Evolutionary conservation across 1,140 invertebrate species (phyloP).

Genomic region (Drosophila carrolli): DNA sequence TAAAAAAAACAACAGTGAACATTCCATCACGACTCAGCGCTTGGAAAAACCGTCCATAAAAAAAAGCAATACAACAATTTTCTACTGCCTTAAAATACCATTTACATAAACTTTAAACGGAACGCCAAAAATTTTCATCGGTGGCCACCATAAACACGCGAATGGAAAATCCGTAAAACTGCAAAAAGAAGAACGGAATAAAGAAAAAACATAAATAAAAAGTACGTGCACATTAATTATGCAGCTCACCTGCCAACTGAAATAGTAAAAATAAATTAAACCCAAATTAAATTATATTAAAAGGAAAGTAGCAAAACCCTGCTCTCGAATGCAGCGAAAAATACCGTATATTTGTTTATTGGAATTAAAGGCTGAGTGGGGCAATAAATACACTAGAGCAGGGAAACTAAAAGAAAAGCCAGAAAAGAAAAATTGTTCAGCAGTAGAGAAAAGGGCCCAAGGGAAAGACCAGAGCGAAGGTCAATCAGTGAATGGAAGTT

Average conservation of each 20-base stretch:
- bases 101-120: slow-evolving; percentile 26
- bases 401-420: background rate
- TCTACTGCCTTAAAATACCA: slow-evolving; percentile 15
- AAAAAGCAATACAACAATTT: slow-evolving; percentile 39
- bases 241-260: slow-evolving; percentile 29
- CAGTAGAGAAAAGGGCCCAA: background rate
- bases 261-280: slow-evolving; percentile 10
- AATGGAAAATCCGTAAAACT: slow-evolving; percentile 29
- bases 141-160: slow-evolving; percentile 40
- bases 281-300: background rate
- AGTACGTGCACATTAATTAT: slow-evolving; percentile 42
- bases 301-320: slow-evolving; percentile 13
- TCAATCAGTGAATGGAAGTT: slow-evolving; percentile 8
- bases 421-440: background rate
- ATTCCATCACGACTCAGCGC: slow-evolving; percentile 39
- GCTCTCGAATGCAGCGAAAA: background rate
- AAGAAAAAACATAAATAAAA: slow-evolving; percentile 36
- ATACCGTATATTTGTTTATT: slow-evolving; percentile 23
- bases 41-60: slow-evolving; percentile 14
- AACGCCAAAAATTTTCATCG: slow-evolving; percentile 30
- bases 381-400: slow-evolving; percentile 33
- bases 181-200: background rate
- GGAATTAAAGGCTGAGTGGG: slow-evolving; percentile 29
- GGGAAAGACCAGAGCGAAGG: slow-evolving; percentile 3
- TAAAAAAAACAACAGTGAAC: slow-evolving; percentile 8